Evolutionary conservation across 2,113 vertebrate genomes (phyloP), one percentile per base, ranked within the genome.

Genomic region (Leptobrachium ailaonicum): DNA sequence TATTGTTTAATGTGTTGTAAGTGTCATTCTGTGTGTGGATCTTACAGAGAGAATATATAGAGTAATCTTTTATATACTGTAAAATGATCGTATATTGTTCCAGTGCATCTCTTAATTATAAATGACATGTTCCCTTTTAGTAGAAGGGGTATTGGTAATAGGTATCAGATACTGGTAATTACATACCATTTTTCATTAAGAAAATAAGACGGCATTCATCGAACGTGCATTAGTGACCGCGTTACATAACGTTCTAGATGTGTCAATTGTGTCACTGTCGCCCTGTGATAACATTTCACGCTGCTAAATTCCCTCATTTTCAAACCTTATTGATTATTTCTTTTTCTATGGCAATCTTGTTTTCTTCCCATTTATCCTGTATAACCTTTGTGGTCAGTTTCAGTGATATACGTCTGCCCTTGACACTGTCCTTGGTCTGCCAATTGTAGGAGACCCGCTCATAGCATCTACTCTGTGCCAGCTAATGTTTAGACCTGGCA

Each of bases 401-500:
- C 42, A 62, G 41, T 75, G 82, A 86, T 83, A 80, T 79, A 76
- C 77, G 73, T 50, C 1, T 0, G 63, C 85, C 86, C 84, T 88
- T 85, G 83, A 2, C 2, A 54, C 47, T 45, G 14, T 47, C 80
- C 76, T 71, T 83, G 79, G 73, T 76, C 84, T 82, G 83, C 85
- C 85, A 88, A 86, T 88, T 88, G 88, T 89, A 71, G 73, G 82
- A 88, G 85, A 87, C 86, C 86, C 86, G 85, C 82, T 80, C 88
- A 85, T 69, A 11, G 3, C 78, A 84, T 83, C 83, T 41, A 60
- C 77, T 86, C 73, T 1, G 45, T 88, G 87, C 88, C 89, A 86
- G 88, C 87, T 83, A 83, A 87, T 87, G 87, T 77, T 60, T 84
- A 87, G 81, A 83, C 83, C 76, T 50, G 43, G 11, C 79, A 85